phyloP scores from a whole-genome alignment of 2,888 invertebrate species.

The Agrochola macilenta region DNA sequence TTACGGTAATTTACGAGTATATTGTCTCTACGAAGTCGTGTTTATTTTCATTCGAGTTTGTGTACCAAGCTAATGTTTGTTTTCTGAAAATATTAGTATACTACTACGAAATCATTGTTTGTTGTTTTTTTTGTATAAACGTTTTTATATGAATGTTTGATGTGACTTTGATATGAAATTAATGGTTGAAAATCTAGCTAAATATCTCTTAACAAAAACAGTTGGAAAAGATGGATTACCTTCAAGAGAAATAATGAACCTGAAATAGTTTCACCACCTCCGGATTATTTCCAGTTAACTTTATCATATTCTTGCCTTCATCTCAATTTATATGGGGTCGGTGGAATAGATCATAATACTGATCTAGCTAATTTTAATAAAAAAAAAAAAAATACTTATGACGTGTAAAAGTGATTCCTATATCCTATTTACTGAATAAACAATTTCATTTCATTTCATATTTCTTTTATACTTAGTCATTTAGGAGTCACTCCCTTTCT shows the following conservation, averaged over 20 bases:
- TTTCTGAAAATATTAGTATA: conserved; percentile 39
- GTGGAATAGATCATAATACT: background rate
- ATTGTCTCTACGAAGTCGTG: conserved; percentile 24
- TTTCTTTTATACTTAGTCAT: background rate
- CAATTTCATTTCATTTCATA: no score
- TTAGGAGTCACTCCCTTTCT: background rate
- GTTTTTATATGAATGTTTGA: background rate
- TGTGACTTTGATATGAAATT: conserved; percentile 1
- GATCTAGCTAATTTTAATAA: no score
- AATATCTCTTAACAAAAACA: background rate
- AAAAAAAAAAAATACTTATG: no score
- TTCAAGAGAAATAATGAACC: background rate
- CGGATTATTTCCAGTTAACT: background rate
- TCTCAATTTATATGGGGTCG: background rate
- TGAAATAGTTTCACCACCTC: background rate
- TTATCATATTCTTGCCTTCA: background rate
- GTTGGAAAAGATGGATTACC: background rate
- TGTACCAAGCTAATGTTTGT: conserved; percentile 49
- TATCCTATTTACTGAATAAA: no score
- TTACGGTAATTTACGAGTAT: conserved; percentile 38
- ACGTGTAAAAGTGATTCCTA: no score
- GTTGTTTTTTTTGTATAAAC: conserved; percentile 12
- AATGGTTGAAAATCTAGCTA: background rate
- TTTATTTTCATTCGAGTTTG: conserved; percentile 37
- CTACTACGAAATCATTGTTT: conserved; percentile 33